Evolutionary conservation across 2,797 vertebrate species (phyloP).

Genomic region (Cossypha heuglini): DNA sequence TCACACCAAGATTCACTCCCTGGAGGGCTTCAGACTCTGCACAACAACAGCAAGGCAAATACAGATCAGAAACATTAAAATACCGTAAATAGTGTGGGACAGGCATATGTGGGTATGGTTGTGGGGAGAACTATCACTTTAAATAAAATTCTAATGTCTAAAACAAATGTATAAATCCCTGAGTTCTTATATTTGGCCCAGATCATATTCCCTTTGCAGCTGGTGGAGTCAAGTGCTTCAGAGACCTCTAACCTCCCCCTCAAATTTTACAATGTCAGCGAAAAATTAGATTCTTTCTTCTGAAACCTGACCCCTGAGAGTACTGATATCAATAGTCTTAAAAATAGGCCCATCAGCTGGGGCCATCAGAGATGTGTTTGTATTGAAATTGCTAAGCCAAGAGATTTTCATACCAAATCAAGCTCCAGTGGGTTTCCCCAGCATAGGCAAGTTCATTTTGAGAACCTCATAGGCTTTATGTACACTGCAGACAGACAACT

Average conservation of each 20-base stretch:
- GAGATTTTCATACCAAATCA: background rate
- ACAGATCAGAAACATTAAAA: background rate
- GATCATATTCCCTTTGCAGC: slow-evolving; percentile 71
- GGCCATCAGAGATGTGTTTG: slow-evolving; percentile 6
- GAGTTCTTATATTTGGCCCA: slow-evolving; percentile 59
- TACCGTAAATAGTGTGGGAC: background rate
- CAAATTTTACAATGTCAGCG: slow-evolving; percentile 76
- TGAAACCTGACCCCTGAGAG: slow-evolving; percentile 68
- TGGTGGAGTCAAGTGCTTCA: slow-evolving; percentile 61
- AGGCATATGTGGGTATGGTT: background rate
- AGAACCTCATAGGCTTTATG: background rate
- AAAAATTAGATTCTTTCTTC: slow-evolving; percentile 76
- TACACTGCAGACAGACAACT: background rate
- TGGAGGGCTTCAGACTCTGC: background rate
- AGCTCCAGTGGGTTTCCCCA: background rate
- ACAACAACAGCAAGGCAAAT: background rate
- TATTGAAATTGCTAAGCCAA: slow-evolving; percentile 6
- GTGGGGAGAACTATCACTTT: slow-evolving; percentile 52
- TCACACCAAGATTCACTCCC: background rate
- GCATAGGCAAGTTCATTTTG: background rate
- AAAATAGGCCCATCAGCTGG: slow-evolving; percentile 70
- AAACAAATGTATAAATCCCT: slow-evolving; percentile 48
- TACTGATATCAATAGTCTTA: slow-evolving; percentile 58
- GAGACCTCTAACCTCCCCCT: slow-evolving; percentile 55
- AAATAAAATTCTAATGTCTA: slow-evolving; percentile 48